Conservation (phyloP, 2,888 invertebrate genomes). For the Dicyrtomina minuta region DNA sequence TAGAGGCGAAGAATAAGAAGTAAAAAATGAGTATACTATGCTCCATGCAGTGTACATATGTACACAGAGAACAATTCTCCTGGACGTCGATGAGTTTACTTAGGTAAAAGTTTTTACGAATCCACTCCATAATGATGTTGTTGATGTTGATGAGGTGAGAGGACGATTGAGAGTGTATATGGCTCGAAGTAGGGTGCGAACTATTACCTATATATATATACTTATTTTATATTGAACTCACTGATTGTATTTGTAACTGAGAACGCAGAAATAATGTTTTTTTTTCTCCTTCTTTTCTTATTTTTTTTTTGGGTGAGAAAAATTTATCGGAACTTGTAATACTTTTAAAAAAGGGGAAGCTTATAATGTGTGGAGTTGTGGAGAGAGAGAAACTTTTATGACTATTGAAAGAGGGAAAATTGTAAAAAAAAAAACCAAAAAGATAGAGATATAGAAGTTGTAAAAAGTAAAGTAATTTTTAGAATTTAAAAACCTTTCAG, state of each 20-base stretch:
- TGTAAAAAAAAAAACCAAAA: too few species aligned
- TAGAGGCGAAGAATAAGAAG: slow-evolving; percentile 3
- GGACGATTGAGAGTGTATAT: neutral
- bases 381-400: slow-evolving; percentile 24
- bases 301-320: slow-evolving; percentile 24
- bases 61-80: too few species aligned
- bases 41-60: too few species aligned
- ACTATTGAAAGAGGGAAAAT: slow-evolving; percentile 4
- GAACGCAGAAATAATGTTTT: neutral
- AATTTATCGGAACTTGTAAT: slow-evolving; percentile 20
- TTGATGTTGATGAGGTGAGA: slow-evolving; percentile 20
- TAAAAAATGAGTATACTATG: too few species aligned
- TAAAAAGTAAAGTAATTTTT: slow-evolving; percentile 25
- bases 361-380: too few species aligned
- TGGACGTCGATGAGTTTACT: slow-evolving; percentile 25
- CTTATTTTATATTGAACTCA: neutral
- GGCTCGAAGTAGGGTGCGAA: neutral
- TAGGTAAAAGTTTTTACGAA: slow-evolving; percentile 16
- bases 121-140: slow-evolving; percentile 12
- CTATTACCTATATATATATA: too few species aligned
- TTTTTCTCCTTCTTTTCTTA: neutral
- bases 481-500: slow-evolving; percentile 19
- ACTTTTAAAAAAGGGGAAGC: slow-evolving; percentile 14
- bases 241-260: neutral
- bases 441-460: slow-evolving; percentile 17